phyloP scores from a whole-genome alignment of 2,888 invertebrate genomes.

The Phania funesta region DNA sequence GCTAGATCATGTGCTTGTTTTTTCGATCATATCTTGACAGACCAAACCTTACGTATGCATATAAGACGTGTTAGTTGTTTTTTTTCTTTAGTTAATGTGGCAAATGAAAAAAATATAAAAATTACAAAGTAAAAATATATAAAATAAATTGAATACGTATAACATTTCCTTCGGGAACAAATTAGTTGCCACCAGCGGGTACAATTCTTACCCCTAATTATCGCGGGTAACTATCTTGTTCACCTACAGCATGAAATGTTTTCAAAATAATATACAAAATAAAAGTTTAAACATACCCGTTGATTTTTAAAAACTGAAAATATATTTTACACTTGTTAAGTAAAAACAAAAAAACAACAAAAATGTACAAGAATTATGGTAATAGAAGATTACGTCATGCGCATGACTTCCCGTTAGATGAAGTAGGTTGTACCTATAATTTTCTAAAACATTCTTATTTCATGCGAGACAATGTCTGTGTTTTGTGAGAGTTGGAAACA shows the following conservation, averaged over 20 bases:
- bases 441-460: too few relatives aligned
- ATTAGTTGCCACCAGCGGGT: not conserved
- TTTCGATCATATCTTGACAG: slow-evolving; percentile 10
- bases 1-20: slow-evolving; percentile 19
- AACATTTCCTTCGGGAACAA: not conserved
- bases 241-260: not conserved
- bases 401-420: too few relatives aligned
- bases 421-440: too few relatives aligned
- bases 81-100: slow-evolving; percentile 1
- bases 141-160: not conserved
- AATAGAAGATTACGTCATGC: too few relatives aligned
- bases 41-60: slow-evolving; percentile 6
- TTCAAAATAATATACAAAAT: slow-evolving; percentile 10
- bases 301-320: slow-evolving; percentile 3
- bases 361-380: too few relatives aligned
- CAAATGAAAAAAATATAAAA: slow-evolving; percentile 18
- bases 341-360: not conserved
- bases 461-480: too few relatives aligned
- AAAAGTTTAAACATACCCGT: slow-evolving; percentile 29
- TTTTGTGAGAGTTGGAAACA: too few relatives aligned
- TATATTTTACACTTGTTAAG: not conserved
- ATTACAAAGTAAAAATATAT: slow-evolving; percentile 29
- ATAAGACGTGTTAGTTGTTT: slow-evolving; percentile 18
- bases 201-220: not conserved
- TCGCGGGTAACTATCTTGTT: slow-evolving; percentile 1